Base-by-base conservation (phyloP, 2,113 vertebrate species). In the Sciurus niger region DNA sequence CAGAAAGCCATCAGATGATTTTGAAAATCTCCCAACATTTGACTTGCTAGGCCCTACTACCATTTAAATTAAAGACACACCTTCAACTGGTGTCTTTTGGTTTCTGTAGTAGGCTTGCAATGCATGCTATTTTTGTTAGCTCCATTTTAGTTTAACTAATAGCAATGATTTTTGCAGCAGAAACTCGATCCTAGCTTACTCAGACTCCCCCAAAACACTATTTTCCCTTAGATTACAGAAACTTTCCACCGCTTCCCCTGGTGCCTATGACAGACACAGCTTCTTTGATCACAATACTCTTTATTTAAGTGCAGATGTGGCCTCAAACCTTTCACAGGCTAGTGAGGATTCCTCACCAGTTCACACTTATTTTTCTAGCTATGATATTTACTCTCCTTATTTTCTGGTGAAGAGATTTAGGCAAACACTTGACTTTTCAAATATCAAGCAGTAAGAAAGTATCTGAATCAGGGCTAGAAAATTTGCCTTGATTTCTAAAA, bases 1-100 rank as follows among this genome's bases (percentile, higher is more conserved):
- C 78, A 94, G 67, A 97, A 84, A 97, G 60, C 95, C 37, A 73
- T 2, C 84, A 37, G 11, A 85, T 6, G 96, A 79, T 76, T 93
- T 92, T 46, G 43, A 90, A 10, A 85, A 48, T 55, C 34, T 67
- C 17, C 34, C 18, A 77, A 55, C 20, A 73, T 24, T 87, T 84
- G 87, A 94, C 63, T 85, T 70, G 8, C n/a, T 79, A 28, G 60
- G 28, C 24, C 8, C n/a, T 89, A 18, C 30, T n/a, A 48, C 17
- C 22, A 14, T 25, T 87, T 82, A 82, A 25, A 82, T 37, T 43
- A 77, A 91, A 83, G n/a, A 72, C 10, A 46, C 6, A 46, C 6
- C 12, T 89, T 78, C 20, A 37, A 40, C 3, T 5, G 25, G 37
- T 85, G 8, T 22, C 12, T 63, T 90, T 73, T 55, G 40, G 32